Base-by-base conservation (phyloP, 2,797 vertebrate genomes). In the Distichodus sexfasciatus region DNA sequence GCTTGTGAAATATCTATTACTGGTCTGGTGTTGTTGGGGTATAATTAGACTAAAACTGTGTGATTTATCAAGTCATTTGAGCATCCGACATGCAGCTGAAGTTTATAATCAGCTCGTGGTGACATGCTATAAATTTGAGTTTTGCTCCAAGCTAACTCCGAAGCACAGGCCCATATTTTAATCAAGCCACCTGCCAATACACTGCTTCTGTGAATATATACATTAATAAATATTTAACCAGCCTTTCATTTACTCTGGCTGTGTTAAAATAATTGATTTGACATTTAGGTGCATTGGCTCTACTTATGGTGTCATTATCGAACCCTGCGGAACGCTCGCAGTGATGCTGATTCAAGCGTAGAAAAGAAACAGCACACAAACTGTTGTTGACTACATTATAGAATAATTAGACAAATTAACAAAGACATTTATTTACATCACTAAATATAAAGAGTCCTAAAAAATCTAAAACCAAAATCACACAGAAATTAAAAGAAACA, bases 121-220 rank as follows among this genome's bases (percentile, higher is more conserved):
- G 72, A 58, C 59, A 69, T 38, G 33, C 41, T 63, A 71, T 69
- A 58, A 69, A 86, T 88, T 81, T 85, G 53, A 77, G 75, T 79
- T 59, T 1, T 47, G 50, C 53, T 61, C 0, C 61, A 53, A 51
- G 67, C 63, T 83, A 79, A 81, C 71, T 33, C 68, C 60, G 47
- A 41, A 46, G 61, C 33, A 28, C 46, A 69, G 15, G 38, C 31
- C 38, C 43, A 59, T 64, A 21, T 68, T 77, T 79, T 85, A 76
- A 84, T 87, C 83, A 82, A 78, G 76, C 62, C 46, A 68, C 14
- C 7, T 86, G 82, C 83, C 82, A 76, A 79, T 84, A 86, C 17
- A 19, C 44, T 58, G 54, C 35, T 58, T 74, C 72, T 59, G 59
- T 76, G 31, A 70, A 86, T 79, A 80, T 74, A 77, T 75, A 83